Percentiles rank a stretch among this genome's conserved stretches.
Conservation (phyloP, 2,797 vertebrate species). For the Sphenopsis melanotis region DNA sequence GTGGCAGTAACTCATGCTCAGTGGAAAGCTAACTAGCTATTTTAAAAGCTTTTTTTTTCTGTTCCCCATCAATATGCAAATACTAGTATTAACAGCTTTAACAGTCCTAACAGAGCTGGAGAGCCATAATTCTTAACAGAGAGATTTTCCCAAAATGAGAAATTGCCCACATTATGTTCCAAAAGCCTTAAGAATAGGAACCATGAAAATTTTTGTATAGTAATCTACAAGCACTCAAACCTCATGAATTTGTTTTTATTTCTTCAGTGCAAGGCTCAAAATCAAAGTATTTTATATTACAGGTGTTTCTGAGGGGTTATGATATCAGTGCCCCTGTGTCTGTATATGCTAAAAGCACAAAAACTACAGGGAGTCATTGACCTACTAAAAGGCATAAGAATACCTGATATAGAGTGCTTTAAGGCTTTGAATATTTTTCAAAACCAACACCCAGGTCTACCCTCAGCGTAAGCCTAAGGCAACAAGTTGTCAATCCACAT, state of each 20-base stretch:
- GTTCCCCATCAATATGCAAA: not conserved
- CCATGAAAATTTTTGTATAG: not conserved
- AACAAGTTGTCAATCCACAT: not conserved
- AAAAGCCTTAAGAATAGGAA: not conserved
- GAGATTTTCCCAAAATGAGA: not conserved
- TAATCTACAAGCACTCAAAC: not conserved
- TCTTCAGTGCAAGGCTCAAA: not conserved
- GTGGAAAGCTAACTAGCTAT: not conserved
- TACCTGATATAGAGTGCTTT: not conserved
- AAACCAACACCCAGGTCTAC: not conserved
- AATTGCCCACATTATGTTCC: not conserved
- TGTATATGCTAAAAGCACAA: not conserved
- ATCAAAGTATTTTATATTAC: not conserved
- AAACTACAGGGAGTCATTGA: not conserved
- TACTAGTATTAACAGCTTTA: not conserved
- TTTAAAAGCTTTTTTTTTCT: not conserved
- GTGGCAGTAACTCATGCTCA: not conserved
- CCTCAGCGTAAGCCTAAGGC: not conserved
- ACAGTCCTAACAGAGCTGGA: not conserved
- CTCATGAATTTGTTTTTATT: not conserved
- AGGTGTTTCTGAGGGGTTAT: not conserved
- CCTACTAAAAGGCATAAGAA: not conserved
- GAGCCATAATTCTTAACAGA: not conserved
- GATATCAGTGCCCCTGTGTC: not conserved
- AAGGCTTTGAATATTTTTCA: not conserved